Conservation (phyloP, 2,113 vertebrate species). For the Nyctibius bracteatus region DNA sequence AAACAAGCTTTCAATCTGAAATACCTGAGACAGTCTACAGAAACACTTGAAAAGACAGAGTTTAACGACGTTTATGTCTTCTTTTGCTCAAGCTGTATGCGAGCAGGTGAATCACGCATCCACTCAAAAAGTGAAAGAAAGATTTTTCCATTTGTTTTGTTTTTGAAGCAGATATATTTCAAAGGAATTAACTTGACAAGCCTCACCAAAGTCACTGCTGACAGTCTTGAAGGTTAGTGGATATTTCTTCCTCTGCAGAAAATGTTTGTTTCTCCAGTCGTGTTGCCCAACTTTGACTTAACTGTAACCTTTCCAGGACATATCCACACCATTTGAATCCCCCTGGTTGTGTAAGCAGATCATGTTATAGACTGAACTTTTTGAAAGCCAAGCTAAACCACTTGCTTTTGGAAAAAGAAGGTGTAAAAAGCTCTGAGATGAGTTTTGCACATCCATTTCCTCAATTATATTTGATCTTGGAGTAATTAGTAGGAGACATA, state of each 20-base stretch:
- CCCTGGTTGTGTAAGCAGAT: background rate
- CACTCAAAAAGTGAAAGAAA: background rate
- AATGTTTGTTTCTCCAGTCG: background rate
- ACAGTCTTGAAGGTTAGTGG: background rate
- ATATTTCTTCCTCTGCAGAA: background rate
- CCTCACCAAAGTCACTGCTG: background rate
- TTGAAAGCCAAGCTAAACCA: background rate
- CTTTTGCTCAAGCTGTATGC: background rate
- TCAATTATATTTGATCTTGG: background rate
- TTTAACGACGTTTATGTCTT: background rate
- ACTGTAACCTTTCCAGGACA: background rate
- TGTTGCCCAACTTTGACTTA: background rate
- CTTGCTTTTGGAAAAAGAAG: background rate
- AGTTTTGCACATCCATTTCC: background rate
- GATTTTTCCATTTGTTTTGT: background rate
- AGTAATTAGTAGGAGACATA: background rate
- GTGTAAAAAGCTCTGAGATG: background rate
- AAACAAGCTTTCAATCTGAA: background rate
- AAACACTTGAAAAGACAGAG: background rate
- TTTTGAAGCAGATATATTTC: background rate
- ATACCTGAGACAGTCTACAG: background rate
- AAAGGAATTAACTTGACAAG: background rate
- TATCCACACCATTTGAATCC: background rate
- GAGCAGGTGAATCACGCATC: background rate
- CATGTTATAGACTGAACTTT: background rate